Evolutionary conservation across 2,888 invertebrate genomes (phyloP).

Genomic region (Empis livida): DNA sequence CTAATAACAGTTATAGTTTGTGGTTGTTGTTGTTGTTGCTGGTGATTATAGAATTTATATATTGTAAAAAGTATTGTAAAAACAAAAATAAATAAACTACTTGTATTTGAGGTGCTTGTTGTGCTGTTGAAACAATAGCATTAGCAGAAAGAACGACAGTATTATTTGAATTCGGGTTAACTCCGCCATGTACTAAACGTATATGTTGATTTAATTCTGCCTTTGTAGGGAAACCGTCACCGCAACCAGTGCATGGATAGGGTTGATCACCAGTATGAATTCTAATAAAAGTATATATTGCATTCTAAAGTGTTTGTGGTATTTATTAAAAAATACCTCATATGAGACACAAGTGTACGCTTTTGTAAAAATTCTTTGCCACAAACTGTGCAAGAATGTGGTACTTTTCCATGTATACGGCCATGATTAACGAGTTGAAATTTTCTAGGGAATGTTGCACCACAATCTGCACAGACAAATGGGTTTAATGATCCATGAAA

Average conservation of each 20-base stretch:
- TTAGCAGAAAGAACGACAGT: conserved; percentile 28
- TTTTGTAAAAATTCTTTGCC: conserved; percentile 78
- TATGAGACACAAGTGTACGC: conserved; percentile 66
- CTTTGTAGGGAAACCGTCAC: conserved; percentile 62
- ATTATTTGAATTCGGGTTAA: conserved; percentile 34
- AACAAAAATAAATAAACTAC: conserved; percentile 11
- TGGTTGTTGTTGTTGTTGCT: conserved; percentile 26
- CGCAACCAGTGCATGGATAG: conserved; percentile 61
- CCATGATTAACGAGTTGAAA: conserved; percentile 78
- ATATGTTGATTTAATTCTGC: conserved; percentile 55
- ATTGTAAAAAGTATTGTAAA: no score
- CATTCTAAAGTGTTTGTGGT: neutral
- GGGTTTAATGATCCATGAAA: conserved; percentile 95
- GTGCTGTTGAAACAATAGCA: conserved; percentile 19
- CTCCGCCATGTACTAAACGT: conserved; percentile 41
- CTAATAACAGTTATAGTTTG: conserved; percentile 36
- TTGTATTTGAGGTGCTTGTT: conserved; percentile 26
- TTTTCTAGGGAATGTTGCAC: conserved; percentile 70
- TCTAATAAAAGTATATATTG: conserved; percentile 28
- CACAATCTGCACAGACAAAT: conserved; percentile 85
- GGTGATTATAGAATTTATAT: neutral
- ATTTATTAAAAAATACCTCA: conserved; percentile 41
- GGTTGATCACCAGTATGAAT: conserved; percentile 63
- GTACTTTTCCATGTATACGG: conserved; percentile 64
- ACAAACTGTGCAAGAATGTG: conserved; percentile 69